Base-by-base conservation (phyloP, 2,797 vertebrate species). In the Chrysocyon brachyurus region DNA sequence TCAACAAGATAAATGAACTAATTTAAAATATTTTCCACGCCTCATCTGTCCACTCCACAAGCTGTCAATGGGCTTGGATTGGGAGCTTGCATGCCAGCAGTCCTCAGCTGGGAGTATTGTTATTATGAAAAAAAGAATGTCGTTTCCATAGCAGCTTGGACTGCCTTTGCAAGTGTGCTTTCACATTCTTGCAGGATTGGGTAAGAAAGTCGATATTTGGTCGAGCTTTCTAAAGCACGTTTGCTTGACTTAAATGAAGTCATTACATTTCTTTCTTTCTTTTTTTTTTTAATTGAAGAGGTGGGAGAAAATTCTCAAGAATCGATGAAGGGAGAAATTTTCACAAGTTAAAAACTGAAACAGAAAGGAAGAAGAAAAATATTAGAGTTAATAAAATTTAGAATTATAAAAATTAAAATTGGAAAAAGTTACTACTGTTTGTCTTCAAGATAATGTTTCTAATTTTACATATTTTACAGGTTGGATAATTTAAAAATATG, bases 1-100 rank as follows among this genome's bases (percentile, higher is more conserved):
- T 98, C 89, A 98, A 81, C 91, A 98, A 98, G 98, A 99, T 98
- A 98, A 98, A 98, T 98, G 98, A 98, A 98, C 96, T 98, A 98
- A 99, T 98, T 98, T 98, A 97, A 98, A 98, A 98, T 98, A 98
- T 98, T 98, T 98, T 98, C 98, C 97, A 98, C 31, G 96, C 98
- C 97, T 99, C 98, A 98, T 98, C 98, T 98, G 98, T 98, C 98
- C 98, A 98, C 94, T 98, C 95, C 84, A 97, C 96, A 98, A 97
- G 96, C 98, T 99, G 98, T 98, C 98, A 98, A 24, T 98, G 97
- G 96, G 82, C 93, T 98, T 96, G 91, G 82, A 97, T 95, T 97
- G 97, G 97, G 79, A 97, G 96, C 87, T 97, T 98, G 98, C 73
- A 83, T 97, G 96, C 98, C 97, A 98, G 93, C 94, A 96, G 93